Conservation (phyloP, 2,888 invertebrate genomes). For the Schizaphis graminum region DNA sequence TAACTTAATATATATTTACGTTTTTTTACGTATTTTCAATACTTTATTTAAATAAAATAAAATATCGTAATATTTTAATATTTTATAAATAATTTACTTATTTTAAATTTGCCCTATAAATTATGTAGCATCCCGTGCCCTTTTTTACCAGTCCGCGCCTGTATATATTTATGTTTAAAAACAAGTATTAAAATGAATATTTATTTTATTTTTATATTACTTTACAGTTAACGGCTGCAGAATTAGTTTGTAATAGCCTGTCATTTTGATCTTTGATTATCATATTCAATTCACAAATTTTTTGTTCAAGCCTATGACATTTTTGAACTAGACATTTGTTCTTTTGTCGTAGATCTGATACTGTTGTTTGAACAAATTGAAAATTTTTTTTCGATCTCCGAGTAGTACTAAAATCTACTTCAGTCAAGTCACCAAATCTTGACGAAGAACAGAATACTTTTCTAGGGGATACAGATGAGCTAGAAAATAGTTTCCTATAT, state of each 20-base stretch:
- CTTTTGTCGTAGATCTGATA: no score
- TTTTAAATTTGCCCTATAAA: no score
- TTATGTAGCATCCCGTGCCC: no score
- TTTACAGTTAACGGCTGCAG: neutral
- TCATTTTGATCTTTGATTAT: conserved; percentile 7
- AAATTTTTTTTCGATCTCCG: conserved; percentile 1
- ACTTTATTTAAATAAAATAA: no score
- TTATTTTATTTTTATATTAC: conserved; percentile 4
- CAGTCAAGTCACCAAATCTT: conserved; percentile 3
- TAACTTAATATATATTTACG: no score
- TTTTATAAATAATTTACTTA: no score
- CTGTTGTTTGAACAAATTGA: neutral
- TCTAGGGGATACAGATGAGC: neutral
- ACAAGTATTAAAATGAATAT: no score
- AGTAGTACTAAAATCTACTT: conserved; percentile 16
- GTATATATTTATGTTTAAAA: no score
- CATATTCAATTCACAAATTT: neutral
- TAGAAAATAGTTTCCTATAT: no score
- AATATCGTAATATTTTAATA: no score
- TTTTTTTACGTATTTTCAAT: no score
- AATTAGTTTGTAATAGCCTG: neutral
- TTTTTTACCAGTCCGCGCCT: no score
- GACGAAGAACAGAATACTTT: conserved; percentile 7
- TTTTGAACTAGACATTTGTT: neutral
- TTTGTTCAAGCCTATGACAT: neutral